phyloP scores from a whole-genome alignment of 2,888 invertebrate species.

The Rosalia funebris region DNA sequence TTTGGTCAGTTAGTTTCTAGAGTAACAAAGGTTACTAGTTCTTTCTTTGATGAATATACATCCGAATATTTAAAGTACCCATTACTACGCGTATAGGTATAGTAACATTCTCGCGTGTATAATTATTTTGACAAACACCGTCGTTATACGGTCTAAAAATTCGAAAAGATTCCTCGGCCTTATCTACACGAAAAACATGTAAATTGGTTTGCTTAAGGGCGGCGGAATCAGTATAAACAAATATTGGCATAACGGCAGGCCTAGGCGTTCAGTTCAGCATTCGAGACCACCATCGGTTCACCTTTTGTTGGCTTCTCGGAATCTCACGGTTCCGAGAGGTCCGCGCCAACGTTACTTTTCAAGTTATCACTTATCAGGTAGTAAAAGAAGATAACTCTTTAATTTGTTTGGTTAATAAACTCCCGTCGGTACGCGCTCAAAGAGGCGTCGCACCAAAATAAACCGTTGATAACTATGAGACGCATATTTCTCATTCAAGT shows the following conservation, averaged over 20 bases:
- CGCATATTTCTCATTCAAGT: no score
- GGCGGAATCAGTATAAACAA: constrained; percentile 42
- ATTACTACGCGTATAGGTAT: constrained; percentile 2
- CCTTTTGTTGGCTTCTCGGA: constrained; percentile 28
- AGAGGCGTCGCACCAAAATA: no score
- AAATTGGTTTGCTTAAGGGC: constrained; percentile 40
- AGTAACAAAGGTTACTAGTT: no score
- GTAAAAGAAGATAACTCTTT: background rate
- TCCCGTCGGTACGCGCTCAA: background rate
- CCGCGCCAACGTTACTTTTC: background rate
- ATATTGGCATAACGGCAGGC: constrained; percentile 42
- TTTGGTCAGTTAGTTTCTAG: no score
- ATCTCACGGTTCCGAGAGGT: constrained; percentile 22
- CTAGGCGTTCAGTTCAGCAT: constrained; percentile 25
- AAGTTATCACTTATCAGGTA: constrained; percentile 9
- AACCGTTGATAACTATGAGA: background rate
- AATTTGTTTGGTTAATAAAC: background rate
- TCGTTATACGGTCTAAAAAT: constrained; percentile 31
- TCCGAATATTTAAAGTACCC: constrained; percentile 8
- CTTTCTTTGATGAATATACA: no score
- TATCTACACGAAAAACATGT: constrained; percentile 33
- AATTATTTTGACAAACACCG: constrained; percentile 29
- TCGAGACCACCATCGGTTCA: constrained; percentile 36
- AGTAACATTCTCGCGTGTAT: constrained; percentile 13
- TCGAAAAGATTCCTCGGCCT: constrained; percentile 33